Conservation (phyloP, 2,797 vertebrate species). For the Rallus crepitans region DNA sequence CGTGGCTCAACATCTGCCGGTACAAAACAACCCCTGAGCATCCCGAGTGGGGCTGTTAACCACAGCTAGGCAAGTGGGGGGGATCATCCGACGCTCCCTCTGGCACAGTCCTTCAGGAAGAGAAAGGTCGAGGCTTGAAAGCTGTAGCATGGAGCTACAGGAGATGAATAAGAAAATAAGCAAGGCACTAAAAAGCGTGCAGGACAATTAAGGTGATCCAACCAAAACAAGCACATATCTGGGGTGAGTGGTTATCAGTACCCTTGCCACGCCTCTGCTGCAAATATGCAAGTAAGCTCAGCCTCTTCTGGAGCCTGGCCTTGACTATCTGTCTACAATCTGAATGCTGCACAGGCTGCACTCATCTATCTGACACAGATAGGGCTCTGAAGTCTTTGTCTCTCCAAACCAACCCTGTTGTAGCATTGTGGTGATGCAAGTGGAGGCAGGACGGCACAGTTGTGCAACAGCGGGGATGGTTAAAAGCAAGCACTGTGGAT, state of each 20-base stretch:
- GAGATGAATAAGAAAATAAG: background rate
- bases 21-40: background rate
- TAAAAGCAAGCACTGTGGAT: conserved; percentile 20
- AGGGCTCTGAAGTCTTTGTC: conserved; percentile 33
- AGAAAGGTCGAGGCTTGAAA: background rate
- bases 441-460: background rate
- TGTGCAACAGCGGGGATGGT: conserved; percentile 24
- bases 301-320: background rate
- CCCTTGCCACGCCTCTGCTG: conserved; percentile 9
- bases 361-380: background rate
- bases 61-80: background rate
- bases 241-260: conserved; percentile 1
- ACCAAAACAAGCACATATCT: background rate
- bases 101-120: background rate
- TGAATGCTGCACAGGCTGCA: background rate
- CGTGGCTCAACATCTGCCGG: background rate
- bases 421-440: conserved; percentile 45
- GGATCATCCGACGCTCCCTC: background rate
- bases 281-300: conserved; percentile 20
- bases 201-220: background rate
- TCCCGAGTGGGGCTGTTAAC: background rate
- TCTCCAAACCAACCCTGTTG: conserved; percentile 1
- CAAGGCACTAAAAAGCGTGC: background rate
- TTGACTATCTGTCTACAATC: conserved; percentile 36
- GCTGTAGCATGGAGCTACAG: background rate